Percentiles rank a stretch among this genome's conserved stretches.
phyloP scores from a whole-genome alignment of 2,888 invertebrate genomes.

The Perizoma affinitatum region DNA sequence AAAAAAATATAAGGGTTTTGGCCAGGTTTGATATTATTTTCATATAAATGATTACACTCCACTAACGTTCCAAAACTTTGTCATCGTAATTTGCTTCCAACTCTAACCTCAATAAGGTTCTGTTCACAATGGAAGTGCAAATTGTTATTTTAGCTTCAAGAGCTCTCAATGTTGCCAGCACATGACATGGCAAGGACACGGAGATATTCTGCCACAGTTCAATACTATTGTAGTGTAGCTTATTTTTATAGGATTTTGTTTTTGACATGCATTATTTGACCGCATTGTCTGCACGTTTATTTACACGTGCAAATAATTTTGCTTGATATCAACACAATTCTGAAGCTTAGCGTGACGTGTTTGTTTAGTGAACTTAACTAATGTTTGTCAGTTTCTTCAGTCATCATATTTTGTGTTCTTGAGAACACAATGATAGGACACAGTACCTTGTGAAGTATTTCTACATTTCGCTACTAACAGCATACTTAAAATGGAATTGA shows the following conservation, averaged over 20 bases:
- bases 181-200: constrained; percentile 70
- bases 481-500: too few species aligned
- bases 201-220: constrained; percentile 62
- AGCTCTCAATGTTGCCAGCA: constrained; percentile 70
- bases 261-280: constrained; percentile 38
- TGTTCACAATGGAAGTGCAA: constrained; percentile 37
- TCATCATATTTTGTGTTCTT: constrained; percentile 30
- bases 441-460: not conserved
- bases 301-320: constrained; percentile 33
- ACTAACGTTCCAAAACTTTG: constrained; percentile 7
- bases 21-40: not conserved
- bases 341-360: constrained; percentile 26
- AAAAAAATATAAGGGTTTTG: too few species aligned
- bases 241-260: constrained; percentile 58
- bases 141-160: constrained; percentile 68
- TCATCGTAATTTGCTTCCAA: constrained; percentile 5
- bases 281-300: constrained; percentile 7
- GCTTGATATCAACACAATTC: constrained; percentile 26
- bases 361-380: constrained; percentile 28
- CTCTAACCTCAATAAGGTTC: not conserved
- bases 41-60: not conserved
- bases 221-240: constrained; percentile 50
- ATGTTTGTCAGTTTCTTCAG: constrained; percentile 32
- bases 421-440: constrained; percentile 28
- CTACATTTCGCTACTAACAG: too few species aligned